Conservation (phyloP, 2,797 vertebrate genomes). For the Eospalax fontanierii region DNA sequence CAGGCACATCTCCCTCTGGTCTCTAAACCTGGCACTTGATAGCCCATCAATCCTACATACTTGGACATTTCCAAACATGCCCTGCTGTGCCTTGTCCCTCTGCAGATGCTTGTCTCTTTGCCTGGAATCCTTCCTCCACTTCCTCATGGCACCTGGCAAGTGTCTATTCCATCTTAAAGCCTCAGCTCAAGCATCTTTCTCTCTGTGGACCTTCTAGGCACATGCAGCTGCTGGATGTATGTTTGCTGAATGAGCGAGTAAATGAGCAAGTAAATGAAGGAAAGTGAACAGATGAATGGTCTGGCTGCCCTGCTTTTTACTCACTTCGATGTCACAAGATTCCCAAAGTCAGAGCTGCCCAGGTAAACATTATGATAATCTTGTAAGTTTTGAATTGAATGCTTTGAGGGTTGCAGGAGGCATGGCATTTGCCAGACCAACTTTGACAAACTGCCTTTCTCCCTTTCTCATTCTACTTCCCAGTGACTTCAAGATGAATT, state of each 20-base stretch:
- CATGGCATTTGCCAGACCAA: background rate
- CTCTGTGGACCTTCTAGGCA: conserved; percentile 11
- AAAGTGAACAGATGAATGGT: background rate
- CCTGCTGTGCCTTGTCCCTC: conserved; percentile 50
- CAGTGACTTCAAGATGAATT: conserved; percentile 80
- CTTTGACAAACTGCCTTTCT: conserved; percentile 67
- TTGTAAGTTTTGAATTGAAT: conserved; percentile 42
- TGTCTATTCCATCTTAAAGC: conserved; percentile 42
- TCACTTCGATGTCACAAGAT: conserved; percentile 26
- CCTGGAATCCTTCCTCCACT: background rate
- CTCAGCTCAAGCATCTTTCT: background rate
- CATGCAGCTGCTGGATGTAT: background rate
- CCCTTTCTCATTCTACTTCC: conserved; percentile 58
- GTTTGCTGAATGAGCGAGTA: conserved; percentile 51
- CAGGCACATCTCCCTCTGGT: conserved; percentile 34
- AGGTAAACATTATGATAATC: conserved; percentile 49
- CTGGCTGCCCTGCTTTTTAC: background rate
- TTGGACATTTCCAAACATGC: conserved; percentile 65
- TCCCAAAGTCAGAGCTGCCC: conserved; percentile 8
- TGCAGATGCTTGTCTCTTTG: conserved; percentile 31
- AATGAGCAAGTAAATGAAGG: conserved; percentile 9
- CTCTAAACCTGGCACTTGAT: conserved; percentile 2
- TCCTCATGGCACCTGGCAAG: conserved; percentile 23
- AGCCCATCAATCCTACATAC: conserved; percentile 49
- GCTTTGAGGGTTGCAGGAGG: conserved; percentile 56